phyloP scores from a whole-genome alignment of 2,888 invertebrate species.

The Prosopocoilus inquinatus region DNA sequence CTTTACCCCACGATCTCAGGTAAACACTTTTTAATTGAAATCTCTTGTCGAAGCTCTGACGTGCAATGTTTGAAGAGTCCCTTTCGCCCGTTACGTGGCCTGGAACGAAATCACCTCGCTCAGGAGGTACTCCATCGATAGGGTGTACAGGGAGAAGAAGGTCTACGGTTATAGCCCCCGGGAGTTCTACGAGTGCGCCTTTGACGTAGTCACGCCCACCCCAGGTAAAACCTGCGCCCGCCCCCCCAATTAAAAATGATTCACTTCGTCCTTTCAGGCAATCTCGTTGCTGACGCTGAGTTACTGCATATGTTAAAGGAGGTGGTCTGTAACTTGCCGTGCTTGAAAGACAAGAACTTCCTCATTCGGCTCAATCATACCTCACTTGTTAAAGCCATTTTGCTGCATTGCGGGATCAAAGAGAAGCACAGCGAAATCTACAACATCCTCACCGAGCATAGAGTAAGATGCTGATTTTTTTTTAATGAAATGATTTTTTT shows the following conservation, averaged over 20 bases:
- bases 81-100: constrained; percentile 80
- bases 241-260: background rate
- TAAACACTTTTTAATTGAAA: constrained; percentile 32
- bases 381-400: constrained; percentile 69
- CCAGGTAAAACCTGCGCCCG: constrained; percentile 51
- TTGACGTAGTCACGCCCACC: constrained; percentile 84
- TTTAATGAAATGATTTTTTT: constrained; percentile 5
- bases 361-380: constrained; percentile 78
- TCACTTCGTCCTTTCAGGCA: constrained; percentile 50
- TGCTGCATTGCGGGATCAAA: constrained; percentile 78
- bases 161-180: constrained; percentile 82
- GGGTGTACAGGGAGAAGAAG: constrained; percentile 81
- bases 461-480: constrained; percentile 38
- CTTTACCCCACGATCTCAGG: constrained; percentile 81
- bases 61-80: constrained; percentile 52
- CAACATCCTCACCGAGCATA: constrained; percentile 52
- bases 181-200: constrained; percentile 87
- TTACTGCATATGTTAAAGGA: constrained; percentile 75
- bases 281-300: constrained; percentile 82
- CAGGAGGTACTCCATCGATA: constrained; percentile 82
- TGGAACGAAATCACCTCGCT: constrained; percentile 74
- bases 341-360: constrained; percentile 63
- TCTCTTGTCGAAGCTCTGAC: background rate
- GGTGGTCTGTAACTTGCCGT: constrained; percentile 67
- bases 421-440: constrained; percentile 59